These are phyloP conservation scores for Plebejus anna DNA, from an alignment of 2,888 invertebrate genomes.

Conservation along the genomic window DNA sequence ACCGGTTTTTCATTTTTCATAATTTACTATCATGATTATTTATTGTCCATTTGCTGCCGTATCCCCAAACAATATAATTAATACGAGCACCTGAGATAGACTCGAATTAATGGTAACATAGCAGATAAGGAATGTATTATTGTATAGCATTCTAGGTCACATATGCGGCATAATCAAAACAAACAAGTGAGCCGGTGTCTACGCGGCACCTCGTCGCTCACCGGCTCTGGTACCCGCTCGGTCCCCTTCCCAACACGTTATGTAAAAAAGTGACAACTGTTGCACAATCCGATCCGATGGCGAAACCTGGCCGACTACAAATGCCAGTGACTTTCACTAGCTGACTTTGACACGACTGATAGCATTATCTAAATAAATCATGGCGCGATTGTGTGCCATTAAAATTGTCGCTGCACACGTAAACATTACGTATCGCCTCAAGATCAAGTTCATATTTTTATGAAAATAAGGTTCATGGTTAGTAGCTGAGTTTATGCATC, in stretches of 20 bases:
- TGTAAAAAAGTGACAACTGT: conserved; percentile 75
- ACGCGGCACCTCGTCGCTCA: neutral
- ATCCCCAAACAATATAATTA: neutral
- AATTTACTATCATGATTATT: neutral
- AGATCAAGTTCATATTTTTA: conserved; percentile 30
- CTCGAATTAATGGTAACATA: neutral
- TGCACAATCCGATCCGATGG: conserved; percentile 77
- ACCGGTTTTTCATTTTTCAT: neutral
- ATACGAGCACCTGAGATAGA: neutral
- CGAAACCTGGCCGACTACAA: conserved; percentile 71
- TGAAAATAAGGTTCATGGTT: conserved; percentile 46
- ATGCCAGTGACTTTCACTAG: conserved; percentile 75
- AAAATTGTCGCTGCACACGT: conserved; percentile 15
- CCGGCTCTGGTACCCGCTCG: neutral
- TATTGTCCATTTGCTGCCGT: neutral
- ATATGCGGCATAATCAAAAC: conserved; percentile 23
- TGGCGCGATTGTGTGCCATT: conserved; percentile 21
- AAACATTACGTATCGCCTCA: conserved; percentile 26
- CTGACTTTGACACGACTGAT: conserved; percentile 40
- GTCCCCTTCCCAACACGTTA: conserved; percentile 49
- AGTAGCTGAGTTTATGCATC: conserved; percentile 39
- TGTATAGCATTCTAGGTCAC: conserved; percentile 19
- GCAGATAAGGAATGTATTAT: conserved; percentile 3
- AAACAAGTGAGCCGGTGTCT: conserved; percentile 8
- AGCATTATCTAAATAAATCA: conserved; percentile 26